phyloP scores from a whole-genome alignment of 1,140 invertebrate genomes.

The Megalonaias nervosa region DNA sequence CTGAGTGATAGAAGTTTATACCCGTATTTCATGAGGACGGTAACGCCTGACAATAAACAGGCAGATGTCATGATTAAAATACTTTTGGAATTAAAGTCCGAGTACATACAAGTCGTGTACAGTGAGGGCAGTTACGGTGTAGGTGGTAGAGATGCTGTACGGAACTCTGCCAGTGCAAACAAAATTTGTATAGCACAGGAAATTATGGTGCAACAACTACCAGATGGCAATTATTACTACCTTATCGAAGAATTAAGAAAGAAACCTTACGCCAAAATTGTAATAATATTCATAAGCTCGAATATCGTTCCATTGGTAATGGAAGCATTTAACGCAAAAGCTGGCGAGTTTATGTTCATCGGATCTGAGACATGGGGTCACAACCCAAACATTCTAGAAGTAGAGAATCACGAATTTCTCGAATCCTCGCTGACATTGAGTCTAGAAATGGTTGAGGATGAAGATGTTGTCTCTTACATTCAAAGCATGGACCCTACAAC shows the following conservation, averaged over 20 bases:
- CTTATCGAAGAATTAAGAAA: constrained; percentile 13
- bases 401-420: constrained; percentile 8
- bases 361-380: constrained; percentile 41
- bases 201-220: constrained; percentile 12
- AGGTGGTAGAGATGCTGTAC: constrained; percentile 14
- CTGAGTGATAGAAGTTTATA: constrained; percentile 82
- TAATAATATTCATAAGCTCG: constrained; percentile 25
- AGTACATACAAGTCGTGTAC: constrained; percentile 46
- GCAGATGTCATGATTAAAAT: constrained; percentile 77
- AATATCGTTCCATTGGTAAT: constrained; percentile 3
- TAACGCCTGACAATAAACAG: constrained; percentile 86
- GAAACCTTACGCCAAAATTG: constrained; percentile 15
- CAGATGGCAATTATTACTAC: constrained; percentile 2
- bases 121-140: constrained; percentile 27
- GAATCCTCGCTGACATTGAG: constrained; percentile 23
- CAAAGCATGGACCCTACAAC: not conserved
- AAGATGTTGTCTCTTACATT: constrained; percentile 16
- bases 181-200: constrained; percentile 46
- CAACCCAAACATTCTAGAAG: constrained; percentile 16
- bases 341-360: constrained; percentile 40
- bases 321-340: constrained; percentile 3
- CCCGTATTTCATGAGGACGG: constrained; percentile 83
- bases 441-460: constrained; percentile 29
- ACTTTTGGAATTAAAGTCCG: constrained; percentile 22
- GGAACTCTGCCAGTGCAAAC: constrained; percentile 10